Evolutionary conservation across 2,888 invertebrate genomes (phyloP), one percentile per base, ranked within the genome.

Genomic region (Drosophila limbata): DNA sequence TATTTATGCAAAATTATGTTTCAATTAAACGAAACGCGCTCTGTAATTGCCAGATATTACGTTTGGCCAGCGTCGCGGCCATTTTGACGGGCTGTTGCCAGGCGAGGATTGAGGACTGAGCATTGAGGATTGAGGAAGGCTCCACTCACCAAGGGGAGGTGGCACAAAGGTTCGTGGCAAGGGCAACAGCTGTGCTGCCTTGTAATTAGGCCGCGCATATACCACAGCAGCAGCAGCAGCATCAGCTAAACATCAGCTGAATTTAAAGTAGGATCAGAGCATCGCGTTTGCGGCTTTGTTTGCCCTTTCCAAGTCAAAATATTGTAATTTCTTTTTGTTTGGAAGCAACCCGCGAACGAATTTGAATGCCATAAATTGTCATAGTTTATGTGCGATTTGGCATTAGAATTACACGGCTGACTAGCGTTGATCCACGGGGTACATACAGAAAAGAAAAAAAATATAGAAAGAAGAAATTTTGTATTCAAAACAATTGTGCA

Each of bases 1-100:
- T 86, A 84, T 88, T 90, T 89, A 91, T 91, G 90, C 90, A 91
- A 91, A 91, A 90, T 91, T 90, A 91, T 91, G 91, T 91, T 91
- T 91, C 91, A 91, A 91, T 91, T 91, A 90, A 86, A 88, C 79
- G 77, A 72, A 86, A 81, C 84, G 84, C 77, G 82, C 69, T 48
- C 62, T 79, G 90, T 90, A 89, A 90, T 85, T 90, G 81, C 77
- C 59, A 74, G 47, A 48, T 70, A 77, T 85, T 79, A 81, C 77
- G 74, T 72, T 59, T 21, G 40, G 51, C 57, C 48, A 61, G 69
- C 70, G n/a, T 13, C 53, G 62, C 66, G 69, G 69, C 87, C 87
- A 83, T 83, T 84, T 75, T 66, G 66, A 19, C 59, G 75, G 47
- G 69, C 66, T 71, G 72, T 69, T 55, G 72, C 75, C 80, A 61